Evolutionary conservation across 2,888 invertebrate species (phyloP), one percentile per base, ranked within the genome.

Genomic region (Rhaphigaster nebulosa): DNA sequence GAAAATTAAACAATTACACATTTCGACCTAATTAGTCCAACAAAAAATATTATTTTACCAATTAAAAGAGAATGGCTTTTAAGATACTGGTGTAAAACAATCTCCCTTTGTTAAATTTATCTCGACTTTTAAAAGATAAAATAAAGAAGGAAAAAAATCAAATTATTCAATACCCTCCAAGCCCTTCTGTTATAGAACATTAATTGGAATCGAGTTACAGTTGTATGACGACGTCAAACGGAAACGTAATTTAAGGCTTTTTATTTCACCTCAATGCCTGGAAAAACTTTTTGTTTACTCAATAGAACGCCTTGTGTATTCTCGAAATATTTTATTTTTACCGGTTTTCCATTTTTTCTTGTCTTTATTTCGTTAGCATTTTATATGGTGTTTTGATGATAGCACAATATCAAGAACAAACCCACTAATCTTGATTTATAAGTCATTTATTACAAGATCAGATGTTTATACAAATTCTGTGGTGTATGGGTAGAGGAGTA

Each of bases 181-280:
- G 20, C 20, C 70, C 70, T 70, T 34, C 70, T 70, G 70, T 70
- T 70, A 34, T 70, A n/a, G 70, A 76, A 38, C 70, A 76, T 76
- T 76, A 76, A 76, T 76, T 76, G 70, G 70, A 76, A 76, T 76
- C 70, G 70, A 20, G 70, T 76, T 76, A 76, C 70, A 76, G 38
- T 76, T 38, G 70, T 76, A 38, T 76, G 34, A 8, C 20, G 1
- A 29, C 70, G 70, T 76, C 70, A 76, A 76, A 76, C 34, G 70
- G 70, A 76, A 76, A 76, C 20, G 34, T 76, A 76, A 76, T 76
- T 76, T 76, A 65, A 38, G 70, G 70, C 70, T 76, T 76, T 76
- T 76, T 76, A 76, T 76, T 20, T 76, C 70, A 38, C 38, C 10
- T 38, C 34, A 76, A 38, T 76, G 34, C 34, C 70, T 1, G 38